Percentiles rank a stretch among this genome's conserved stretches.
Evolutionary conservation across 2,888 invertebrate species (phyloP).

Genomic region (Chesias legatella): DNA sequence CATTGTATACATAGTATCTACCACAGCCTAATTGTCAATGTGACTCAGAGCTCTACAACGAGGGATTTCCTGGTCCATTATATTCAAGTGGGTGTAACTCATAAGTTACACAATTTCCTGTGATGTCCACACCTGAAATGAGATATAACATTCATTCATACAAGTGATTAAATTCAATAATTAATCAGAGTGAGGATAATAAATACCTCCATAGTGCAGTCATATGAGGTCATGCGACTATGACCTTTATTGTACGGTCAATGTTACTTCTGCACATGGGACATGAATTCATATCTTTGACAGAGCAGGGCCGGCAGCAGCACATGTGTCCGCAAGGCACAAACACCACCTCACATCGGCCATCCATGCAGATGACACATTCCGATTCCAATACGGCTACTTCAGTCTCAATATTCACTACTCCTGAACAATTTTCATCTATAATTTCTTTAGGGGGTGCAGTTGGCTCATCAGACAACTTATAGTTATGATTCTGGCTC

Average conservation of each 20-base stretch:
- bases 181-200: not conserved
- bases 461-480: constrained; percentile 40
- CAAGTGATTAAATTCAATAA: not conserved
- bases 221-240: constrained; percentile 67
- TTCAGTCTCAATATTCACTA: constrained; percentile 51
- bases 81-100: constrained; percentile 9
- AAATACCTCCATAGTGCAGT: constrained; percentile 11
- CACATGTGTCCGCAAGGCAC: constrained; percentile 94
- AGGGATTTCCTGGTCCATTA: constrained; percentile 7
- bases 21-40: constrained; percentile 14
- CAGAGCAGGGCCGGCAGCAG: constrained; percentile 86
- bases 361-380: constrained; percentile 92
- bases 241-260: constrained; percentile 84
- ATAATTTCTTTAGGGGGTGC: constrained; percentile 39
- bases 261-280: constrained; percentile 89
- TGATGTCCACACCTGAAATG: constrained; percentile 4
- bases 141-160: constrained; percentile 2
- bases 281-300: constrained; percentile 81
- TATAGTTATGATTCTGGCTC: constrained; percentile 44
- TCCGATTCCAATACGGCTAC: constrained; percentile 76
- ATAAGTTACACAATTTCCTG: not conserved
- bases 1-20: not conserved
- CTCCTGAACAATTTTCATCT: constrained; percentile 49
- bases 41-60: constrained; percentile 8
- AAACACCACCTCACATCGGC: constrained; percentile 85